Conservation (phyloP, 2,113 vertebrate species). For the Chrysochloris asiatica region DNA sequence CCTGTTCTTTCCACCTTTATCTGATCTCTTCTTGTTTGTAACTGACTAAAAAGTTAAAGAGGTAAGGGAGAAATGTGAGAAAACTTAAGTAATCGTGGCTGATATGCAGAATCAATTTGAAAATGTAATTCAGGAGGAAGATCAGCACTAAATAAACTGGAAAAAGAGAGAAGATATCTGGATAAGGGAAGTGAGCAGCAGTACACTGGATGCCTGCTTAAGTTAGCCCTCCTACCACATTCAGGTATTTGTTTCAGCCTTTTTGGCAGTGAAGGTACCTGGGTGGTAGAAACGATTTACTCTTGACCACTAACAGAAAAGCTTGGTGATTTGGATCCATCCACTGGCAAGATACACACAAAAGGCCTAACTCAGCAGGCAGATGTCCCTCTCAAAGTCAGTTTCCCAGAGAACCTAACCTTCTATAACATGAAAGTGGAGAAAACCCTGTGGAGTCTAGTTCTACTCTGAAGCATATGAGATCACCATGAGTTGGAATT, state of each 20-base stretch:
- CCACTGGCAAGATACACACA: too few species aligned
- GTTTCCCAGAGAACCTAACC: too few species aligned
- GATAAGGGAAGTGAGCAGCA: slow-evolving; percentile 11
- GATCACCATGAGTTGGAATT: neutral
- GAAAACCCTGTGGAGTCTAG: neutral
- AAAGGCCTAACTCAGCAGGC: too few species aligned
- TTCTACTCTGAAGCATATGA: neutral
- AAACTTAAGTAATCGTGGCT: neutral
- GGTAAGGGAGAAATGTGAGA: neutral
- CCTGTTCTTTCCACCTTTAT: neutral
- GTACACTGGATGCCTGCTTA: neutral
- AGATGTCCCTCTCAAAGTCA: too few species aligned
- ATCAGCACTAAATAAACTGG: neutral
- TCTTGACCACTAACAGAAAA: too few species aligned
- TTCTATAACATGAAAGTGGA: too few species aligned
- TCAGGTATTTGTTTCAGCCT: too few species aligned
- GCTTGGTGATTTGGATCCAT: too few species aligned
- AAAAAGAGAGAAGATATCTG: neutral
- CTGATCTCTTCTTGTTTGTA: too few species aligned
- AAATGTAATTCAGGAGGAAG: neutral
- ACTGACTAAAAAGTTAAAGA: neutral
- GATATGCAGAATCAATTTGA: neutral
- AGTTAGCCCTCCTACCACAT: too few species aligned
- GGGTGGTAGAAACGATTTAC: too few species aligned
- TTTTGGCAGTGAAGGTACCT: too few species aligned